A percentile compares a stretch with the other conserved stretches of the same genome.
phyloP scores from a whole-genome alignment of 2,888 invertebrate genomes.

The Ornithoptera alexandrae region DNA sequence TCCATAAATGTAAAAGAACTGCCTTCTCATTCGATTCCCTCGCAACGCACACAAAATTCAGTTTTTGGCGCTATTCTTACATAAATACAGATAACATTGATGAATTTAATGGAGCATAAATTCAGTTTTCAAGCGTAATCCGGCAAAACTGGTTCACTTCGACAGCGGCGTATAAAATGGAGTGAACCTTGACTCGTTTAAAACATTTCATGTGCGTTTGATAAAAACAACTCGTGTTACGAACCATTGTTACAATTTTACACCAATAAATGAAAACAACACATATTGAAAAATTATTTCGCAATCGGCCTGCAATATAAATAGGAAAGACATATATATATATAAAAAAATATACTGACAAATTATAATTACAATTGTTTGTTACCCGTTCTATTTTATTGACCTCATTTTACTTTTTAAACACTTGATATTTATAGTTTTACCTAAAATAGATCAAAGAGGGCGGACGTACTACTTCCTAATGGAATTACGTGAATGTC shows the following conservation, averaged over 20 bases:
- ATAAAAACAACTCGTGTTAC: constrained; percentile 1
- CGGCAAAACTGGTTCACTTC: constrained; percentile 18
- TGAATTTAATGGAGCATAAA: constrained; percentile 4
- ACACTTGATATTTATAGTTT: no score
- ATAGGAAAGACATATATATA: no score
- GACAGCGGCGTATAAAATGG: constrained; percentile 11
- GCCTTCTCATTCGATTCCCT: not conserved
- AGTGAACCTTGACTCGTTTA: constrained; percentile 20
- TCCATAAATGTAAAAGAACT: not conserved
- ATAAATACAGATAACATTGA: not conserved
- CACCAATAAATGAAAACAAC: not conserved
- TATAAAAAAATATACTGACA: no score
- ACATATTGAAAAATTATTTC: not conserved
- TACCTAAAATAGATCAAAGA: no score
- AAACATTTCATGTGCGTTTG: constrained; percentile 15
- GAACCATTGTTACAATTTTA: not conserved
- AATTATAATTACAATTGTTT: no score
- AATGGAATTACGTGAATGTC: no score
- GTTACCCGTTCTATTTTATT: no score
- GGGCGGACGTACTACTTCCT: no score
- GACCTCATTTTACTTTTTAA: no score
- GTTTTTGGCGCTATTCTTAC: not conserved
- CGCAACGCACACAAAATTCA: not conserved
- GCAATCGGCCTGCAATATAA: not conserved
- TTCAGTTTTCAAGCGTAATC: constrained; percentile 11